Evolutionary conservation across 2,113 vertebrate genomes (phyloP).

Genomic region (Chaetops frenatus): DNA sequence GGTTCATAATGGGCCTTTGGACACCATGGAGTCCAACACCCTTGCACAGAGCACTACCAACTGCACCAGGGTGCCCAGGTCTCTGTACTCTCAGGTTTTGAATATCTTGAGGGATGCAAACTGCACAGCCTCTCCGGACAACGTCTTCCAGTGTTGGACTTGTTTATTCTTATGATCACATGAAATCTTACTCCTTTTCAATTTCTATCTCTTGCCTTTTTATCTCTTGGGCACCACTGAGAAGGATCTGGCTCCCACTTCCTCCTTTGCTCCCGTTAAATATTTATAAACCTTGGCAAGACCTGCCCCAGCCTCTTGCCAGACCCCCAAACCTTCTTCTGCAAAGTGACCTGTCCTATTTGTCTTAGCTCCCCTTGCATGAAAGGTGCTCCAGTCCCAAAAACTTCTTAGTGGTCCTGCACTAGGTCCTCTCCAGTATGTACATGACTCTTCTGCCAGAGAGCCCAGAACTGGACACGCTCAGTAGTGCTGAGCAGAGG

Average conservation of each 20-base stretch:
- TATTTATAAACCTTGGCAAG: neutral
- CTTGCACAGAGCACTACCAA: neutral
- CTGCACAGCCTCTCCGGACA: neutral
- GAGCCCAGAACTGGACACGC: neutral
- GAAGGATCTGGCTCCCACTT: neutral
- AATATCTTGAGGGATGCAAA: neutral
- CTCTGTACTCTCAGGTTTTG: neutral
- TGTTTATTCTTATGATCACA: neutral
- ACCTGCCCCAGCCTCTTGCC: neutral
- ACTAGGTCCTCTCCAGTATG: neutral
- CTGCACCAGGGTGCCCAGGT: neutral
- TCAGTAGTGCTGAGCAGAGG: neutral
- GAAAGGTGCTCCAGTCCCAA: neutral
- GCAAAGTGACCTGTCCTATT: neutral
- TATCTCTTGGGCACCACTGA: neutral
- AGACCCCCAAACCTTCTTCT: neutral
- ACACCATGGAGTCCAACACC: neutral
- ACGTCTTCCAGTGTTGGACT: neutral
- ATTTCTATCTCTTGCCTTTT: neutral
- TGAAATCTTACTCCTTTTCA: neutral
- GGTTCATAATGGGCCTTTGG: neutral
- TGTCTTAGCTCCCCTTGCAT: neutral
- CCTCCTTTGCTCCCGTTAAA: accelerated
- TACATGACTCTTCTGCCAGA: neutral
- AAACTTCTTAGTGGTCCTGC: neutral